A percentile compares a stretch with the other conserved stretches of the same genome.
Conservation (phyloP, 2,888 invertebrate species). For the Phragmatobia fuliginosa region DNA sequence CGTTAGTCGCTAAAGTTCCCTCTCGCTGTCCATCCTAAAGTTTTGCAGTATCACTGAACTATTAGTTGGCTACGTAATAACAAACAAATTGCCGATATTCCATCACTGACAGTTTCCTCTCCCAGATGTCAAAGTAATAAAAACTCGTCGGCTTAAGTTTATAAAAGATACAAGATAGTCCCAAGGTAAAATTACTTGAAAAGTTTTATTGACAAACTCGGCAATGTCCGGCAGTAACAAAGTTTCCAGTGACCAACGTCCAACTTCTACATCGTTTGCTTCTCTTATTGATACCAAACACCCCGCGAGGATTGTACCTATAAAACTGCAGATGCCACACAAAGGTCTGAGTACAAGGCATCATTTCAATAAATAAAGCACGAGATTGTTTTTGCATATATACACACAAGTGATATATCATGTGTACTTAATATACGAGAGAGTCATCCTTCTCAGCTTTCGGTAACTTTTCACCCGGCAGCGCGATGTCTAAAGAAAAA, state of each 20-base stretch:
- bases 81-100: conserved; percentile 45
- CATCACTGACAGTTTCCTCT: conserved; percentile 27
- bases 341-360: conserved; percentile 63
- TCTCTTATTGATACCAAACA: conserved; percentile 75
- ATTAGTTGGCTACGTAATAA: conserved; percentile 28
- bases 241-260: conserved; percentile 73
- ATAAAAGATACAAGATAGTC: conserved; percentile 71
- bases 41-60: conserved; percentile 34
- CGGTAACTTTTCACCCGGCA: conserved; percentile 64
- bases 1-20: conserved; percentile 69
- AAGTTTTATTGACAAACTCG: conserved; percentile 80
- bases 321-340: conserved; percentile 69
- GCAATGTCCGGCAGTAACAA: conserved; percentile 65
- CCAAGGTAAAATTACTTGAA: conserved; percentile 75
- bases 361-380: conserved; percentile 72
- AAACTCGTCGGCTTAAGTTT: conserved; percentile 63
- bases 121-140: conserved; percentile 61
- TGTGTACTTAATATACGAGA: conserved; percentile 68
- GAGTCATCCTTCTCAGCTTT: conserved; percentile 67
- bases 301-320: conserved; percentile 58
- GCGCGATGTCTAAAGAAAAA: conserved; percentile 66
- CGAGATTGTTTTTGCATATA: conserved; percentile 71
- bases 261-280: conserved; percentile 70
- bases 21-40: conserved; percentile 32
- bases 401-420: conserved; percentile 67